Base-by-base conservation (phyloP, 2,888 invertebrate species). In the Chloroclysta siterata region DNA sequence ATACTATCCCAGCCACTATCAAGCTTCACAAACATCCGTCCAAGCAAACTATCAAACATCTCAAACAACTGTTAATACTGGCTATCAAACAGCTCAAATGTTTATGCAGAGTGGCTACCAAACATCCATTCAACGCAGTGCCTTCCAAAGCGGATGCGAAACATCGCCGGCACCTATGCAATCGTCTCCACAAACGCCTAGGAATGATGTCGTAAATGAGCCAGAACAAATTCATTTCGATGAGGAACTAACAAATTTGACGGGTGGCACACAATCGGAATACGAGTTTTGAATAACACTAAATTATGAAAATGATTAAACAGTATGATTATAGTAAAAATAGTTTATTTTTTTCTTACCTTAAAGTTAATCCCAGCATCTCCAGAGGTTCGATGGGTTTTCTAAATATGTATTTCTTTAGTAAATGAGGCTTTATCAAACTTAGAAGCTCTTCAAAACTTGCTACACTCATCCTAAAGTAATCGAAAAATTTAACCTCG, bases 131-230 rank as follows among this genome's bases (percentile, higher is more conserved):
- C 33, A 36, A 36, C 33, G 33, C 33, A 36, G 33, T 36, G 33
- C 58, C 58, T 58, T 58, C 58, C 58, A 58, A 58, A 58, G 58
- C 58, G 58, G 58, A 51, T 51, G 42, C 51, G 58, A 58, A 58
- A 57, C 58, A 58, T 58, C 58, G 15, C 58, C 58, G 58, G 51
- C 58, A 51, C 58, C 58, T 51, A 52, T 58, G 58, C 58, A 58
- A 58, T 58, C 58, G 58, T 58, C 58, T 58, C 58, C 58, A 58
- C 58, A 51, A 58, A 58, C 58, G 58, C 58, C 58, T 52, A 51
- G 57, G 57, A 58, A 58, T 58, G 51, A 58, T 58, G 58, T 15
- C 52, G 58, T 58, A 58, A 58, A 51, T 58, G 58, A 58, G 58
- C 58, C 58, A 58, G 58, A 58, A 58, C 58, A 58, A 58, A 58